Base-by-base conservation (phyloP, 2,888 invertebrate genomes). In the Lasioglossum vierecki region DNA sequence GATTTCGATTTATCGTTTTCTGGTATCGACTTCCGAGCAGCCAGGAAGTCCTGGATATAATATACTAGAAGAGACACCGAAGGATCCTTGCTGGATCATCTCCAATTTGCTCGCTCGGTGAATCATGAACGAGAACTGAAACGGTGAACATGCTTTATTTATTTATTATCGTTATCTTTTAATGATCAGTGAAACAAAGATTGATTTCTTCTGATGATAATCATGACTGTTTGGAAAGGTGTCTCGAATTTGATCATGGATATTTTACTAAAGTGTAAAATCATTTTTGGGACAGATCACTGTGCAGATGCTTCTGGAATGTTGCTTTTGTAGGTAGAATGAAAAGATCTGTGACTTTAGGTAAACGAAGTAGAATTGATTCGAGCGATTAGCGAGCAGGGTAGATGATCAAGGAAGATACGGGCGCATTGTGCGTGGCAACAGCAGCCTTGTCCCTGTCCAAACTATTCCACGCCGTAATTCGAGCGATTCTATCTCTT, bases 401-500 rank as follows among this genome's bases (percentile, higher is more conserved):
- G 35, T 35, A 13, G 15, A 30, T 2, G 49, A 70, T 60, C 22
- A 30, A 46, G 70, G 72, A 70, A 73, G 85, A 81, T 82, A 84
- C 84, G 80, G 84, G 84, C 57, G 68, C 26, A 85, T 85, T 84
- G 77, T 82, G 68, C 79, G 74, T 63, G 66, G 77, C 77, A 80
- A 79, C 66, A 46, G 60, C 70, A 6, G 18, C 60, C n/a, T n/a
- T 70, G 30, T 81, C 63, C 63, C 72, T 70, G 76, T 79, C 77
- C 63, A 53, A 86, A 85, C 80, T 74, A 72, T 75, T 71, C 66
- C 57, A 41, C 30, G 70, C 57, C 63, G 79, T 80, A 79, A 83
- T 85, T 85, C 82, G 84, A 88, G 70, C 46, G 83, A 88, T 83
- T 87, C 81, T 86, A 89, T 89, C 88, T 84, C 76, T 76, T 82